These are phyloP conservation scores for Gortyna flavago DNA, from an alignment of 2,888 invertebrate genomes.

Conservation along the genomic window DNA sequence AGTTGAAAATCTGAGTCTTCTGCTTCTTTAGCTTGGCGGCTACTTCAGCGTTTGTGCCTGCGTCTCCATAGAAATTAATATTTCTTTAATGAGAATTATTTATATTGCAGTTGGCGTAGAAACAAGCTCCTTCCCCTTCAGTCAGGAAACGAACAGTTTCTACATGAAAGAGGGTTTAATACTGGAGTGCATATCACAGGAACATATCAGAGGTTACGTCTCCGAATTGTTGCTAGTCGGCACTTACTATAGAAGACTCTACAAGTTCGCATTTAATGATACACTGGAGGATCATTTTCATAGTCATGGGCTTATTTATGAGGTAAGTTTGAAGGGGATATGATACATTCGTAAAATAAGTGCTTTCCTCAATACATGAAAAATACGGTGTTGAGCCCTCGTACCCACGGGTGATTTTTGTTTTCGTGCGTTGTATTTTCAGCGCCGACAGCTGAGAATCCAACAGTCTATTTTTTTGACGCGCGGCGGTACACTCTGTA, in stretches of 20 bases:
- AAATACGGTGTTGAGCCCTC: no score
- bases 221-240: slow-evolving; percentile 80
- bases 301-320: slow-evolving; percentile 84
- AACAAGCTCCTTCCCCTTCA: slow-evolving; percentile 88
- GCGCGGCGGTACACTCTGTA: not conserved
- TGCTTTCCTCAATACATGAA: not conserved
- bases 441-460: not conserved
- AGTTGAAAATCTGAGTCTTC: not conserved
- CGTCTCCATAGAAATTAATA: not conserved
- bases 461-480: not conserved
- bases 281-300: slow-evolving; percentile 80
- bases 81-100: not conserved
- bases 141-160: slow-evolving; percentile 83
- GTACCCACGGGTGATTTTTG: not conserved
- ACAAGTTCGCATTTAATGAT: slow-evolving; percentile 83
- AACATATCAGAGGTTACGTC: slow-evolving; percentile 82
- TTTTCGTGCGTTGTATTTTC: not conserved
- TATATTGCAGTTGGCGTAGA: slow-evolving; percentile 89
- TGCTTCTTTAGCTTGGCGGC: not conserved
- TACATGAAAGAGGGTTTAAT: slow-evolving; percentile 84
- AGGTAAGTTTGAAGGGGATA: slow-evolving; percentile 73
- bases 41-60: not conserved
- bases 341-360: not conserved
- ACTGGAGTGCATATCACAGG: slow-evolving; percentile 86
- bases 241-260: slow-evolving; percentile 84